Evolutionary conservation across 2,888 invertebrate species (phyloP), one percentile per base, ranked within the genome.

Genomic region (Heliconius sara): DNA sequence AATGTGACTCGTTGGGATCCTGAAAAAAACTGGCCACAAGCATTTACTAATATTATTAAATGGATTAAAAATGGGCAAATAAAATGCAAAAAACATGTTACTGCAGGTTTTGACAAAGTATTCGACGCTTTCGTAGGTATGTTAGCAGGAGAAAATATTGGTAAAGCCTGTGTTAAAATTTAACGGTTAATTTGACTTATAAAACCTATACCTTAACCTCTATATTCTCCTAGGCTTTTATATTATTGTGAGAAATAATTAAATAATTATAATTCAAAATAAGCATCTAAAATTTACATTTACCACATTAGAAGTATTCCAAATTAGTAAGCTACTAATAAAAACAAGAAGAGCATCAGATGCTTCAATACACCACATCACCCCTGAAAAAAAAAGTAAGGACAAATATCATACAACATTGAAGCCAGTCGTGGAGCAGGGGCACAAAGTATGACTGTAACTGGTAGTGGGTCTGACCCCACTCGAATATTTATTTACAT

Each of bases 41-140:
- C 96, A 1, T 93, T 96, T 63, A 83, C 89, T 12, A 93, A 96
- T 83, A 95, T 96, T 86, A 82, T 93, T 34, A 86, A 94, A 79
- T 96, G 96, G 96, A 92, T 96, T 78, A 88, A 91, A 74, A 94
- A 95, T 91, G 97, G 96, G n/a, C 96, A 97, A 88, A 84, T 97
- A 19, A 95, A 95, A 84, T 95, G 95, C 83, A 91, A 89, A 65
- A 97, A 97, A 89, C 96, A 96, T 0, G 87, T 96, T 0, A 96
- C 96, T 0, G 92, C 96, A 77, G 97, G 97, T 19, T 97, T 97
- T 86, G 96, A 96, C 80, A 96, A 96, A 81, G 95, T 96, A 91
- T 96, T 96, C 13, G 91, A 96, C 66, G 96, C 96, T n/a, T 96
- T 97, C 83, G 88, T 95, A 70, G 96, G 94, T 12, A 93, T 97